Base-by-base conservation (phyloP, 2,888 invertebrate species). In the Parnassius apollo region DNA sequence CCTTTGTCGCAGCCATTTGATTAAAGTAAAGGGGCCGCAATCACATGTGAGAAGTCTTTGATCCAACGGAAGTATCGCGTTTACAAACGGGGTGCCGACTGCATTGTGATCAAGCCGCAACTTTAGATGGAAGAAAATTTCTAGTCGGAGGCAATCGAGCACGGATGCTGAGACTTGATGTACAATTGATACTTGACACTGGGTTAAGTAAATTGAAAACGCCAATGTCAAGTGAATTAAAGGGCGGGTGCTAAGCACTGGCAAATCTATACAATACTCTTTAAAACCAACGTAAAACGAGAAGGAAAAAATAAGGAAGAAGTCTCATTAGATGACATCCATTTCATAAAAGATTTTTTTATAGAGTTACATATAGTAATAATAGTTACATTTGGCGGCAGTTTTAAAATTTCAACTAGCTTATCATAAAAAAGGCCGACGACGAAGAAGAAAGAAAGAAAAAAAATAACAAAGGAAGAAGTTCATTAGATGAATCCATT, bases 21-120 rank as follows among this genome's bases (percentile, higher is more conserved):
- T 91, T 90, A 91, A 89, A 86, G 85, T 83, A 85, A 88, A 88
- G 84, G 84, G 80, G 84, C 88, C 88, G 84, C 87, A 88, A 86
- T 89, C 88, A 85, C 82, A 88, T 83, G 85, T 82, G 83, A 85
- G 78, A 81, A 52, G 80, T 81, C 82, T 85, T 78, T 77, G 81
- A 79, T 76, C 80, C 77, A 83, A 80, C 87, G 91, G 92, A 92
- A 92, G 92, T 92, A 92, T 92, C 92, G 84, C 88, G 81, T 92
- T 88, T 88, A 88, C 92, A 91, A 87, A 89, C 82, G 86, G 76
- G 72, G 79, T 77, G 81, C 92, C 92, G 92, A 83, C 83, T 82
- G 84, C 82, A 88, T 88, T 90, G 88, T 86, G 66, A 69, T 64
- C 65, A 59, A 58, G 61, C 65, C 62, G 66, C 61, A 54, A 59